These are phyloP conservation scores for Rotaria macrura DNA, from an alignment of 2,888 invertebrate genomes.

Conservation along the genomic window DNA sequence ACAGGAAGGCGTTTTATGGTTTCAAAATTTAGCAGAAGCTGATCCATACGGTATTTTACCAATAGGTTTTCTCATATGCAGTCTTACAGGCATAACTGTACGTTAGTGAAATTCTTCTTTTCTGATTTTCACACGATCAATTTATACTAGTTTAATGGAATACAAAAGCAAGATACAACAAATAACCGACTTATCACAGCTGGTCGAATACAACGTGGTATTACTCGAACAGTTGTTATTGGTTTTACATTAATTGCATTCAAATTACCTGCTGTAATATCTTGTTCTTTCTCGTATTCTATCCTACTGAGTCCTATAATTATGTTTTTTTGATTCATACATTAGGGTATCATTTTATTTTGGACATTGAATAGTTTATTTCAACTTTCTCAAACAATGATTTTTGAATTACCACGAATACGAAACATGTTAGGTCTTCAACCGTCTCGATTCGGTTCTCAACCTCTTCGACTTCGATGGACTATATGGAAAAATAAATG, in stretches of 20 bases:
- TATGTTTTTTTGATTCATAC: neutral
- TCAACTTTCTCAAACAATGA: neutral
- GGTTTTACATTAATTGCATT: neutral
- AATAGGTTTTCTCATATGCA: neutral
- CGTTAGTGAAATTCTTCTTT: neutral
- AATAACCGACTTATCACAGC: neutral
- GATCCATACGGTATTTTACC: constrained; percentile 14
- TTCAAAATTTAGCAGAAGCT: neutral
- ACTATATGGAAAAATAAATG: constrained; percentile 5
- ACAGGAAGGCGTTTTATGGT: neutral
- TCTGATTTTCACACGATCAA: neutral
- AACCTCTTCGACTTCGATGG: neutral
- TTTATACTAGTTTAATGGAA: neutral
- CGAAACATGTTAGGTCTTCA: neutral
- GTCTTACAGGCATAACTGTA: neutral
- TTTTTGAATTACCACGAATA: neutral
- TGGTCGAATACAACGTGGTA: neutral
- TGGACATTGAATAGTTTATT: constrained; percentile 4
- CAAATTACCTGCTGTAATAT: neutral
- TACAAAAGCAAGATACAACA: neutral
- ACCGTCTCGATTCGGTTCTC: neutral
- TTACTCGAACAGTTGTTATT: neutral
- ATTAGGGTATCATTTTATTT: neutral
- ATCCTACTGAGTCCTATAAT: too few species aligned
- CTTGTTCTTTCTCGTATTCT: neutral